These are phyloP conservation scores for Catotricha subobsoleta DNA, from an alignment of 2,888 invertebrate genomes.

Conservation along the genomic window DNA sequence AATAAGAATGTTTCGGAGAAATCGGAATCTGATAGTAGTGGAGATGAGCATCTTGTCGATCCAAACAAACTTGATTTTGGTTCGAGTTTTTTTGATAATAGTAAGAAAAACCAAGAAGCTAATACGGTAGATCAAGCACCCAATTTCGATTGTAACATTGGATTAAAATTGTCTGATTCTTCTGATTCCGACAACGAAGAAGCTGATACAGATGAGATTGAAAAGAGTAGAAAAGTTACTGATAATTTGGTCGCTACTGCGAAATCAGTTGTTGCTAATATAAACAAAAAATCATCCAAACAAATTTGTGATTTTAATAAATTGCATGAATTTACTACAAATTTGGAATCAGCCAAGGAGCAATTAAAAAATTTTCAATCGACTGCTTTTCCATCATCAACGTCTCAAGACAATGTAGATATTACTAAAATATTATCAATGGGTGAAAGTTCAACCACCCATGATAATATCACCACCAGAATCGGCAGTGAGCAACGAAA, in stretches of 20 bases:
- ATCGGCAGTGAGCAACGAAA: too few species aligned
- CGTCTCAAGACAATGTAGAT: constrained; percentile 28
- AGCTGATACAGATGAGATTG: constrained; percentile 6
- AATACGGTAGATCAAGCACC: constrained; percentile 13
- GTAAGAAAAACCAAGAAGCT: neutral
- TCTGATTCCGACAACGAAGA: constrained; percentile 18
- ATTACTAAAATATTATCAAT: constrained; percentile 45
- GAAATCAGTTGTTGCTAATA: neutral
- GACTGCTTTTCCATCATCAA: constrained; percentile 15
- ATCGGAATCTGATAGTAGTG: constrained; percentile 27
- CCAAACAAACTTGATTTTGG: constrained; percentile 35
- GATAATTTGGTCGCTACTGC: neutral
- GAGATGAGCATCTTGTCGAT: constrained; percentile 35
- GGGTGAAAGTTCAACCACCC: constrained; percentile 36
- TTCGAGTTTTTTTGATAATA: constrained; percentile 32
- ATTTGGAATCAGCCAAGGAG: constrained; percentile 41
- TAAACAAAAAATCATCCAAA: constrained; percentile 5
- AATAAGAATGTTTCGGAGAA: neutral
- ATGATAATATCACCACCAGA: constrained; percentile 14
- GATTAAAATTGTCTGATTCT: constrained; percentile 21
- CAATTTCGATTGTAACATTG: constrained; percentile 26
- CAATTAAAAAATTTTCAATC: constrained; percentile 31
- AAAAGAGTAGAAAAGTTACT: constrained; percentile 10
- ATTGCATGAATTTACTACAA: constrained; percentile 38
- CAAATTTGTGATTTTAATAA: constrained; percentile 23